Conservation (phyloP, 2,888 invertebrate genomes). For the Parasteatoda lunata region DNA sequence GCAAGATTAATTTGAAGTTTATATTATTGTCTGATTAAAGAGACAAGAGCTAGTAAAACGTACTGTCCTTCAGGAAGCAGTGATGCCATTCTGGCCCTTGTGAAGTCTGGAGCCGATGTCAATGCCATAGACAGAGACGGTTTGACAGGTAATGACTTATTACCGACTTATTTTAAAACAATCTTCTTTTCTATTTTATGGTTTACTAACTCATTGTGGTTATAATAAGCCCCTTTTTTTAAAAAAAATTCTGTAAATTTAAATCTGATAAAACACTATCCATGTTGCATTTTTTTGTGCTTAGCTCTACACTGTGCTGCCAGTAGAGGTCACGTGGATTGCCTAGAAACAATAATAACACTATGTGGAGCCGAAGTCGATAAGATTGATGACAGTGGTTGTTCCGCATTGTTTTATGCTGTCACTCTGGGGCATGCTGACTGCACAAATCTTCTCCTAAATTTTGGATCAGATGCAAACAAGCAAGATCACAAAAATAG, state of each 20-base stretch:
- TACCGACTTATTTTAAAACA: too few species aligned
- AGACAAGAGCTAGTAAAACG: conserved; percentile 72
- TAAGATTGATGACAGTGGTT: conserved; percentile 92
- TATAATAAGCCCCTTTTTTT: too few species aligned
- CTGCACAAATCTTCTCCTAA: conserved; percentile 90
- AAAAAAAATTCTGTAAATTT: too few species aligned
- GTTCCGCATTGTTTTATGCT: conserved; percentile 96
- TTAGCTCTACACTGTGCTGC: conserved; percentile 95
- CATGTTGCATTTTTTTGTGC: background rate
- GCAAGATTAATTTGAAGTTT: conserved; percentile 44
- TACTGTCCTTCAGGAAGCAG: conserved; percentile 81
- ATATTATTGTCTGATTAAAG: conserved; percentile 69
- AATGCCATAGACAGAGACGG: conserved; percentile 92
- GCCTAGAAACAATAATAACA: conserved; percentile 89
- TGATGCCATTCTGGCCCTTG: conserved; percentile 90
- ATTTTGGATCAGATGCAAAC: conserved; percentile 91
- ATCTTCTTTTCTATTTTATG: too few species aligned
- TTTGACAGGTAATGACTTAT: conserved; percentile 79
- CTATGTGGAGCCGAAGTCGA: conserved; percentile 92
- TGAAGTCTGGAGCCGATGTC: conserved; percentile 89
- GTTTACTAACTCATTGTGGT: too few species aligned
- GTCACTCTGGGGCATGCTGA: conserved; percentile 96
- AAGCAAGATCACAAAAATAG: conserved; percentile 93
- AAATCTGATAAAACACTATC: too few species aligned
- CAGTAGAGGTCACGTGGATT: conserved; percentile 94